Evolutionary conservation across 2,888 invertebrate species (phyloP), one percentile per base, ranked within the genome.

Genomic region (Drosophila mayaguana): DNA sequence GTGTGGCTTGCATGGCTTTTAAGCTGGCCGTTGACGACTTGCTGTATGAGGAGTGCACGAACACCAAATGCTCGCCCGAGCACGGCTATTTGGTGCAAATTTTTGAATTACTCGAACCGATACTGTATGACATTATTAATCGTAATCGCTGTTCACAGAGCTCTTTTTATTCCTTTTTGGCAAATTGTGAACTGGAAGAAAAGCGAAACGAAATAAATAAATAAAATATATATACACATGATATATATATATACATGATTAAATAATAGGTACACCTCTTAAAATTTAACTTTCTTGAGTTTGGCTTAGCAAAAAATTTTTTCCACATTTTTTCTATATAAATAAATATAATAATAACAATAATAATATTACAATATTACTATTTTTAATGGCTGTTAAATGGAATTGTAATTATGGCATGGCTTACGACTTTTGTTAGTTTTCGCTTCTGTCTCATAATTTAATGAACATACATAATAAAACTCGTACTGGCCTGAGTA

Each of bases 61-160:
- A 4, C 36, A 3, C 98, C 90, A 9, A 0, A 9, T 32, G 1
- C 2, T 2, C 38, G 97, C 94, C 98, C 72, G 99, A 99, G 93
- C 99, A 99, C 93, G 99, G 99, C 93, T 99, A 99, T 92, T 94
- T 99, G 90, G 99, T 99, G 70, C 99, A 99, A 92, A 98, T 99
- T 91, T 99, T 99, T 87, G 99, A 99, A 93, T 94, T 99, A 78
- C 94, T 99, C 72, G 99, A 99, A 63, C 96, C 97, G 89, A 99
- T 99, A 93, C 99, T 99, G 22, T 95, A 7, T 11, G 9, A 12
- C 2, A n/a, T 54, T 11, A 11, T 53, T 3, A 38, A 16, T n/a
- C 7, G 12, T 6, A 25, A 38, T 1, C n/a, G 25, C 11, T 0
- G 12, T 12, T 11, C 54, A 12, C 0, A 3, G n/a, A 6, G 6